Evolutionary conservation across 92 coral and sea anemone genomes (phyloP), one percentile per base, ranked within the genome.

Genomic region (Blastomussa wellsi): DNA sequence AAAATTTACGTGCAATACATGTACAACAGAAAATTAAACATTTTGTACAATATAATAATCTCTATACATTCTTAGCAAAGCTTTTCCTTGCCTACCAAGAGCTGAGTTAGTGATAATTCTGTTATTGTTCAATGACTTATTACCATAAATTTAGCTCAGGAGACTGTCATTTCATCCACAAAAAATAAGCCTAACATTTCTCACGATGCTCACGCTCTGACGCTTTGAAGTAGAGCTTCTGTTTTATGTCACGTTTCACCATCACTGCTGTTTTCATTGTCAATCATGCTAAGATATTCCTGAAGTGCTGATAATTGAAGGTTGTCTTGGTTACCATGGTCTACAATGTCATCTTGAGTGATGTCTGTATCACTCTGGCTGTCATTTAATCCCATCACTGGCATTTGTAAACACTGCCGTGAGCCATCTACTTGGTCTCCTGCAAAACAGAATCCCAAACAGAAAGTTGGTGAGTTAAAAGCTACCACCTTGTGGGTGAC

Each of bases 301-400:
- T 89, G 92, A 64, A 92, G 86, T 5, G 95, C 94, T 15, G 95
- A 84, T 17, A 81, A 28, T 67, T 91, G 97, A 12, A 89, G 92
- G 68, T 93, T 89, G 29, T 85, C 82, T 39, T 87, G 97, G 44
- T 48, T 33, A n/a, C 86, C 95, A 72, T 90, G 85, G 69, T 94
- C 97, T 5, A 91, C 84, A 32, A 93, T 78, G 35, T 94, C 97
- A 82, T 93, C 97, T 74, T 93, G 93, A 1, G 95, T 55, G 74
- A 66, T 80, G 65, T 82, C 84, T 71, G 53, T 51, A 32, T 60
- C 82, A 22, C 82, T 47, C 29, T 66, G 88, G 11, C 88, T 84
- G 83, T 16, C 52, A 29, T 49, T 64, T 13, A 55, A 1, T 39
- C 70, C 87, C 28, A 8, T 37, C 38, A 65, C 57, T 22, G 79